These are phyloP conservation scores for Euplexia lucipara DNA, from an alignment of 2,888 invertebrate genomes.

Conservation along the genomic window DNA sequence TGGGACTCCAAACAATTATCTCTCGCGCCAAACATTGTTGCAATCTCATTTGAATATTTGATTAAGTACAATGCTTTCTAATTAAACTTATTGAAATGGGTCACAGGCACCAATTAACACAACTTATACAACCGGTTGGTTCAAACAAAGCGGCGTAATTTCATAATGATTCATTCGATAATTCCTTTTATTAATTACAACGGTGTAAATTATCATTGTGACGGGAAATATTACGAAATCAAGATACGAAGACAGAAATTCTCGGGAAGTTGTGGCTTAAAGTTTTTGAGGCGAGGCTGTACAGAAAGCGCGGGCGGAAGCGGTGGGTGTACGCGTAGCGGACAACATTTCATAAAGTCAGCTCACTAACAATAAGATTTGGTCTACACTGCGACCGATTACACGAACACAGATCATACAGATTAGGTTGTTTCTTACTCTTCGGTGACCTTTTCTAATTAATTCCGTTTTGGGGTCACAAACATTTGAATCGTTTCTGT, in stretches of 20 bases:
- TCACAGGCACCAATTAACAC: constrained; percentile 41
- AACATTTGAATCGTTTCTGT: no score
- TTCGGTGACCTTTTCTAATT: no score
- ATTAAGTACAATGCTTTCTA: constrained; percentile 77
- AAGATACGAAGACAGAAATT: constrained; percentile 46
- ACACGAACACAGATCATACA: not conserved
- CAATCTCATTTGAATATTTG: constrained; percentile 80
- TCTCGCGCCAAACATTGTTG: constrained; percentile 55
- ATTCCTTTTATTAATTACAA: constrained; percentile 63
- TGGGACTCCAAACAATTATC: constrained; percentile 38
- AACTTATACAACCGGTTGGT: constrained; percentile 38
- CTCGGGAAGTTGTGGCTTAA: constrained; percentile 43
- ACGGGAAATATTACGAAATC: constrained; percentile 52
- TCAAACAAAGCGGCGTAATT: constrained; percentile 55
- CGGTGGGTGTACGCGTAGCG: not conserved
- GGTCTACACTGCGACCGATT: not conserved
- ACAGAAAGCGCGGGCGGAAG: constrained; percentile 16
- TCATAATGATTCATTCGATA: constrained; percentile 63
- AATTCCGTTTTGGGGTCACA: no score
- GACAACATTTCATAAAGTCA: not conserved
- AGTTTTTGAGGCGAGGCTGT: constrained; percentile 20
- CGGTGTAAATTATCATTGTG: constrained; percentile 52
- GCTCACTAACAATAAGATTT: not conserved
- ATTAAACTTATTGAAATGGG: constrained; percentile 74
- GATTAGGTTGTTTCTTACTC: no score